phyloP scores from a whole-genome alignment of 1,140 invertebrate genomes.

The Pararge aegeria region DNA sequence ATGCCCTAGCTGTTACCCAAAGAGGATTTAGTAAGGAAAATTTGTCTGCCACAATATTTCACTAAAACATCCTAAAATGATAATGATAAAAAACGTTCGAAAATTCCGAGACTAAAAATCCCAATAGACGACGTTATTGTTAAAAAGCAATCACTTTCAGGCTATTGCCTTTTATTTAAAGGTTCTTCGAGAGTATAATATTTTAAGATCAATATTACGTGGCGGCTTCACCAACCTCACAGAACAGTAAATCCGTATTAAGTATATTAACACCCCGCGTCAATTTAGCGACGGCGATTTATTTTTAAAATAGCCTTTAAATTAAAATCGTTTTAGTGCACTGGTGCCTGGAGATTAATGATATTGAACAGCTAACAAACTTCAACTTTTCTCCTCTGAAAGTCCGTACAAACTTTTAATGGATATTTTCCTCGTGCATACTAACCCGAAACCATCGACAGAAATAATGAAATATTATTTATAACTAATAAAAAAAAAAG shows the following conservation, averaged over 20 bases:
- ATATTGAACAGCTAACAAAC: slow-evolving; percentile 16
- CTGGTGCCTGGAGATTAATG: slow-evolving; percentile 3
- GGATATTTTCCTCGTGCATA: slow-evolving; percentile 49
- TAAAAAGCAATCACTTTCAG: neutral
- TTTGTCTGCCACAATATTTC: neutral
- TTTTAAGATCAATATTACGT: neutral
- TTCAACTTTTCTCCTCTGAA: slow-evolving; percentile 14
- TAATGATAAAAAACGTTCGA: neutral
- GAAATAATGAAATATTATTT: neutral
- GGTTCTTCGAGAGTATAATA: neutral
- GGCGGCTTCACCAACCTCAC: neutral
- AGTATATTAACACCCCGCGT: neutral
- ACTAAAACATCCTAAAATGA: neutral
- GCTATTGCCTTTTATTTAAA: neutral
- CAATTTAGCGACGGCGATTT: neutral
- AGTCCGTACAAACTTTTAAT: slow-evolving; percentile 22
- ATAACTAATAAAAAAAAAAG: neutral
- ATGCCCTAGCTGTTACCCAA: neutral
- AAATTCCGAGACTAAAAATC: neutral
- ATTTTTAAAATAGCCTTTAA: neutral
- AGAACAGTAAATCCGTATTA: neutral
- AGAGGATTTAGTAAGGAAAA: neutral
- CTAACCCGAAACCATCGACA: slow-evolving; percentile 24
- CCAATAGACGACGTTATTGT: neutral
- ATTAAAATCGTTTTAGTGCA: neutral